Percentiles rank a stretch among this genome's conserved stretches.
Evolutionary conservation across 2,888 invertebrate genomes (phyloP).

Genomic region (Meliscaeva auricollis): DNA sequence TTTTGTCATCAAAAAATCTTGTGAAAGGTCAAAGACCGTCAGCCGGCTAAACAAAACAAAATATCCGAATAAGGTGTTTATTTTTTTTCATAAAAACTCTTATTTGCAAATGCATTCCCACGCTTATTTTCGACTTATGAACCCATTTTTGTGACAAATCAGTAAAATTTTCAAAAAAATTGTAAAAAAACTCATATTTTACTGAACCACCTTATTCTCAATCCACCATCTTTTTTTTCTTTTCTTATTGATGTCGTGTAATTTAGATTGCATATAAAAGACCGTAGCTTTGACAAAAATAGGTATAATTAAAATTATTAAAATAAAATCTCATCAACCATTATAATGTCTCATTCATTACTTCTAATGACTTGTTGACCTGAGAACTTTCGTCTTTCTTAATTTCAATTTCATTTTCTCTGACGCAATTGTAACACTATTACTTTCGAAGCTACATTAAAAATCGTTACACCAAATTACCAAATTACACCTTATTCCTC

Average conservation of each 20-base stretch:
- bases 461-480: neutral
- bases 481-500: conserved; percentile 1
- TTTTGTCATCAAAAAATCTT: neutral
- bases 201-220: too few relatives aligned
- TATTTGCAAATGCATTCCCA: neutral
- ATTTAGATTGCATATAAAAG: too few relatives aligned
- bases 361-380: neutral
- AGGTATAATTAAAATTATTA: too few relatives aligned
- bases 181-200: too few relatives aligned
- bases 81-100: neutral
- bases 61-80: neutral
- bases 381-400: neutral
- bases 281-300: too few relatives aligned
- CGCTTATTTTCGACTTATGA: neutral
- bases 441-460: neutral
- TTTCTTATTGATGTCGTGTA: too few relatives aligned
- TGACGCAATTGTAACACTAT: neutral
- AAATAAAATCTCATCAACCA: too few relatives aligned
- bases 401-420: conserved; percentile 1
- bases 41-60: neutral
- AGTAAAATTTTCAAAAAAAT: neutral
- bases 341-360: neutral
- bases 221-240: too few relatives aligned
- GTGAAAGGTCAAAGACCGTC: conserved; percentile 9
- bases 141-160: neutral